Evolutionary conservation across 2,888 invertebrate species (phyloP).

Genomic region (Apodemia arnacis): DNA sequence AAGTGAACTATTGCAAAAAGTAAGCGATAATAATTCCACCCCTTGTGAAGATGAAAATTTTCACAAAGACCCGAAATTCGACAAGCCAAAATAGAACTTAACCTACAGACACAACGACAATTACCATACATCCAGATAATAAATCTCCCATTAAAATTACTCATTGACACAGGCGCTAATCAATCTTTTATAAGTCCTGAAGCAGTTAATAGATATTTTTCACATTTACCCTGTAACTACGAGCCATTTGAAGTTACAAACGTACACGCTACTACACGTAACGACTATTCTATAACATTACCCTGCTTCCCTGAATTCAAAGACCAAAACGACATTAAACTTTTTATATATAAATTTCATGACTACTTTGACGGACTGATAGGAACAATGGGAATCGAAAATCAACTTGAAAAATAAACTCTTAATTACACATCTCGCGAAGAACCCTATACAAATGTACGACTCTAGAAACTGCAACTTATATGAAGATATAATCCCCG

Average conservation of each 20-base stretch:
- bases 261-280: no score
- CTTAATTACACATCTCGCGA: slow-evolving; percentile 54
- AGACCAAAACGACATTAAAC: slow-evolving; percentile 39
- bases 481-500: slow-evolving; percentile 82
- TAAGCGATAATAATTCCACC: slow-evolving; percentile 15
- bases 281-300: slow-evolving; percentile 29
- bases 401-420: slow-evolving; percentile 76
- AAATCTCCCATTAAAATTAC: slow-evolving; percentile 9
- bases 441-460: slow-evolving; percentile 40
- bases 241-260: no score
- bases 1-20: background rate
- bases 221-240: no score
- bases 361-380: slow-evolving; percentile 83
- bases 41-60: slow-evolving; percentile 22
- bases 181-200: slow-evolving; percentile 22
- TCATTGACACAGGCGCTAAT: no score
- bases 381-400: slow-evolving; percentile 73
- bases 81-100: slow-evolving; percentile 54
- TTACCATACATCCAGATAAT: slow-evolving; percentile 46
- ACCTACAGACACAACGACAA: slow-evolving; percentile 48
- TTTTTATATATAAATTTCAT: slow-evolving; percentile 84
- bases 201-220: slow-evolving; percentile 21
- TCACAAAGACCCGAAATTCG: slow-evolving; percentile 33
- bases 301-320: slow-evolving; percentile 48
- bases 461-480: slow-evolving; percentile 76